Base-by-base conservation (phyloP, 2,113 vertebrate species). In the Paratilapia polleni region DNA sequence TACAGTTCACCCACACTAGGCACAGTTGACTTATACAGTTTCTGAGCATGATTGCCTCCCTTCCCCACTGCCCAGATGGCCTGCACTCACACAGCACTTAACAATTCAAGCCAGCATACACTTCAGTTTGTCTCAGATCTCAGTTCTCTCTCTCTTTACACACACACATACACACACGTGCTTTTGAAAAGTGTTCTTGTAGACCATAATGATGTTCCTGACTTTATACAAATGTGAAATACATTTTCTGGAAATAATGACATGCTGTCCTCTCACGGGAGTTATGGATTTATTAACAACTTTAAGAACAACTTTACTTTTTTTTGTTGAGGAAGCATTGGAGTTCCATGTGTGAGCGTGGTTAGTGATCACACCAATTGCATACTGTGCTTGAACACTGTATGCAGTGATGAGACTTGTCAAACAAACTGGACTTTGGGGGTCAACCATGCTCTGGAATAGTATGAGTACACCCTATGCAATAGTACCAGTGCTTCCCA, bases 81-180 rank as follows among this genome's bases (percentile, higher is more conserved):
- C 36, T 66, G 63, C 22, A 10, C 63, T 43, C 63, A 64, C 62
- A 24, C 36, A 24, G 62, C 62, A 64, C 36, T 64, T 24, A 64
- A 41, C 36, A 64, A 64, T 41, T 34, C 62, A 64, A 1, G 36
- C 62, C 34, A 22, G 62, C 38, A 20, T 64, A 41, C 36, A 41
- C 12, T 22, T 64, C 4, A 31, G 28, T 31, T 31, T 31, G 28
- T 31, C 34, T 22, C 36, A 64, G 62, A 22, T 8, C 36, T 2
- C 22, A 43, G 36, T 6, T 36, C 63, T 24, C n/a, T 66, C n/a
- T 43, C 1, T 66, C 13, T 66, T 43, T 66, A n/a, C n/a, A 41
- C 36, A 13, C 63, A 0, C 36, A 10, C n/a, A 1, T n/a, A 66
- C n/a, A n/a, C n/a, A n/a, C n/a, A n/a, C n/a, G n/a, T 0, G 12